phyloP scores from a whole-genome alignment of 2,888 invertebrate genomes.

The Platerodrilus igneus region DNA sequence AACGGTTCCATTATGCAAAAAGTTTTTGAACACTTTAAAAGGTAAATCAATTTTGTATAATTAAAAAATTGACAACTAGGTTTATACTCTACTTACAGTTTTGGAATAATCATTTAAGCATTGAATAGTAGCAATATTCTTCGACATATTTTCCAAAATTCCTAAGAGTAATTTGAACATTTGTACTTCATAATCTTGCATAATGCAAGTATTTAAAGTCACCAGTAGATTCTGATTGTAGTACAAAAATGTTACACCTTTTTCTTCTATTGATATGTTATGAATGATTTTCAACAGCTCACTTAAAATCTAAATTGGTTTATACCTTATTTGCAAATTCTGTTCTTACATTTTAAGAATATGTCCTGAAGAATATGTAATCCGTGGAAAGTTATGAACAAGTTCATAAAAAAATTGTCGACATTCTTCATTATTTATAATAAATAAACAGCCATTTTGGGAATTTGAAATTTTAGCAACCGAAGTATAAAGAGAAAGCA shows the following conservation, averaged over 20 bases:
- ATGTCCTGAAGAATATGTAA: constrained; percentile 3
- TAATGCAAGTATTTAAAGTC: neutral
- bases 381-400: constrained; percentile 2
- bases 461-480: constrained; percentile 3
- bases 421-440: constrained; percentile 7
- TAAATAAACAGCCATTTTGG: constrained; percentile 4
- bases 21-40: too few relatives aligned
- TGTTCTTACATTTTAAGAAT: constrained; percentile 11
- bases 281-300: constrained; percentile 1
- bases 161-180: neutral
- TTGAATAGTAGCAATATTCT: neutral
- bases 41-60: too few relatives aligned
- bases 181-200: neutral
- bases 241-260: neutral
- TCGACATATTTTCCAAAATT: constrained; percentile 1
- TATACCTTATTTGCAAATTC: neutral
- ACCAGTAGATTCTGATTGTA: neutral
- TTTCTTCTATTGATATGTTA: neutral
- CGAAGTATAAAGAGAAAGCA: constrained; percentile 9
- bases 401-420: constrained; percentile 6
- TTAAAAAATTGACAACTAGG: too few relatives aligned
- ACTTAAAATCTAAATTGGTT: too few relatives aligned
- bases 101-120: neutral
- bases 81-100: too few relatives aligned
- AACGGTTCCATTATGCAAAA: too few relatives aligned